A percentile compares a stretch with the other conserved stretches of the same genome.
Conservation (phyloP, 2,888 invertebrate genomes). For the Ptilodon capucinus region DNA sequence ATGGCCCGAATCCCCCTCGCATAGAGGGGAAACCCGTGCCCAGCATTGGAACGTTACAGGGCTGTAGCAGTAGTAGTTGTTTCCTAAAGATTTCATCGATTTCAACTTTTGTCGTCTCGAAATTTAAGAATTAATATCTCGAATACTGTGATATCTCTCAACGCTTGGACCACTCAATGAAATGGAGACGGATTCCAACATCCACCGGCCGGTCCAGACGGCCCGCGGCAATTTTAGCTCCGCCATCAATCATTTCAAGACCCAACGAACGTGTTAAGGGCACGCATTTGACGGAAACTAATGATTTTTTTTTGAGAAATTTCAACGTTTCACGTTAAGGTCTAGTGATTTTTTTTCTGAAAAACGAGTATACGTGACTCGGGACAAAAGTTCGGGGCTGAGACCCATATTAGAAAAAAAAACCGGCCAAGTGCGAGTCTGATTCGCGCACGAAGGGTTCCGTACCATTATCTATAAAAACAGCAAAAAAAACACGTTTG, state of each 20-base stretch:
- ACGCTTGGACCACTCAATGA: constrained; percentile 16
- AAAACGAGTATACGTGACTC: not conserved
- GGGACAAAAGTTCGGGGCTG: not conserved
- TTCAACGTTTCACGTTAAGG: not conserved
- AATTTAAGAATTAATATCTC: too few species aligned
- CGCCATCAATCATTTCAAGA: constrained; percentile 44
- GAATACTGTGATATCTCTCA: not conserved
- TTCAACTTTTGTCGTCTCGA: too few species aligned
- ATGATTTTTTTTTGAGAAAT: not conserved
- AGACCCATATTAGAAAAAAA: too few species aligned
- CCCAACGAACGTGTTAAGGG: constrained; percentile 27
- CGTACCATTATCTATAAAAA: too few species aligned
- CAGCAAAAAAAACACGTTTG: too few species aligned
- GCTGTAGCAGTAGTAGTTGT: too few species aligned
- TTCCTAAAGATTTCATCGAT: too few species aligned
- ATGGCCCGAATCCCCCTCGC: too few species aligned
- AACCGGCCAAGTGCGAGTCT: too few species aligned
- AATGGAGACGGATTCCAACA: constrained; percentile 35
- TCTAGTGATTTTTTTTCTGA: not conserved
- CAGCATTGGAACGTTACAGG: too few species aligned
- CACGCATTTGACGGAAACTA: constrained; percentile 1
- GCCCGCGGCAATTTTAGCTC: constrained; percentile 30
- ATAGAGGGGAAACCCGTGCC: too few species aligned
- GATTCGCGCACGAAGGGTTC: too few species aligned
- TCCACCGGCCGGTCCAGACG: constrained; percentile 24